Base-by-base conservation (phyloP, 2,888 invertebrate species). In the Tenthredo scrophulariae region DNA sequence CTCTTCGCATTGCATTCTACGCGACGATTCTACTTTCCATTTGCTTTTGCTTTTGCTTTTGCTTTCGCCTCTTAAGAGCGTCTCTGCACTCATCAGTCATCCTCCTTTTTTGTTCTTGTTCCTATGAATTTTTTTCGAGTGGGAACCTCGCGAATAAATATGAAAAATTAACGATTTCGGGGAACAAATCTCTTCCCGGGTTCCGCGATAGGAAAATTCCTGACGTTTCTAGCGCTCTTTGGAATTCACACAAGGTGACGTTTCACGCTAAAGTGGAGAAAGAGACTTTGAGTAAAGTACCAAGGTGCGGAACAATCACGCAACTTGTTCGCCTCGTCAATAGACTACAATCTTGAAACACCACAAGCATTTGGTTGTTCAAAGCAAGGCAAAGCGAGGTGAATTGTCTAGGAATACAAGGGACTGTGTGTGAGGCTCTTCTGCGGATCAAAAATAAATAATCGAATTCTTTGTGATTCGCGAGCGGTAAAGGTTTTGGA, bases 21-120 rank as follows among this genome's bases (percentile, higher is more conserved):
- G 67, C 67, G 67, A 67, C 67, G 67, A 67, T 67, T 67, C 77
- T 86, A 74, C 80, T 74, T 86, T 74, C 83, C 75, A 84, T 82
- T 84, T 82, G 79, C 86, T 85, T 86, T 87, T 86, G 82, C 83
- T 77, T 37, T 37, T 37, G 7, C 86, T 86, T 86, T 86, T 85
- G 18, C 33, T 87, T 88, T 87, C 85, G 85, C 86, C 86, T 86
- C 84, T 75, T 86, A n/a, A 65, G n/a, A 67, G 43, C 72, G 85
- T 84, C 84, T 84, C 84, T 82, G 75, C 65, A 67, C 83, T 84
- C 86, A 87, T 87, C 86, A 85, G 83, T 87, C 88, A 87, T 87
- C 54, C 33, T 26, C 18, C 29, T 54, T 54, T 46, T 75, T 29
- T 50, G 1, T 50, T 54, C 46, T 46, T 50, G 0, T 6, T 46